Base-by-base conservation (phyloP, 2,797 vertebrate species). In the Pipistrellus pipistrellus region DNA sequence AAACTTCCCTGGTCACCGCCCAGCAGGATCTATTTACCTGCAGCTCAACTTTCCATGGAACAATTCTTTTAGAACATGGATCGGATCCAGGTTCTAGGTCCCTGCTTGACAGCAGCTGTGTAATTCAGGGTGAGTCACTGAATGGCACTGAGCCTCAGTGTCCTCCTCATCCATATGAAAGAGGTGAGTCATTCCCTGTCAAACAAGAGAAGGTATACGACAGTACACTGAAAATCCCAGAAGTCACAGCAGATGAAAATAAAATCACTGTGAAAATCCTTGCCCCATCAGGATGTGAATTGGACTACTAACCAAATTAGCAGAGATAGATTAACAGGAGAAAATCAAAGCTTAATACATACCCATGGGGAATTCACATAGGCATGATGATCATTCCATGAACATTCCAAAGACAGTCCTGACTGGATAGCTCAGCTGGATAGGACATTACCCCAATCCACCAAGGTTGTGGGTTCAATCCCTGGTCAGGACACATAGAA, bases 11-110 rank as follows among this genome's bases (percentile, higher is more conserved):
- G 15, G 41, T 62, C 14, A 41, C 73, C 0, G 2, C 38, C 48
- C 9, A 62, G 44, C 18, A 87, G 41, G 51, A 44, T 78, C 21
- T n/a, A 8, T 84, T 90, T 68, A 75, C 64, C 64, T 83, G 48
- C 18, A 83, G 51, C 35, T 89, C 71, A 90, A 32, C 48, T 90
- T 90, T 81, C 62, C 46, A 38, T 75, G 23, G 77, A 69, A 32
- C 27, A 44, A 85, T 94, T 95, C 64, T 88, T 59, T 92, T 78
- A 53, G 68, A 51, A 84, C 53, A 66, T 44, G 82, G 59, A 75
- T 46, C 3, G 18, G 13, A 83, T 62, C 77, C 68, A 73, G 51
- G 14, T 82, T 82, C 53, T 51, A 53, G 77, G 72, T 48, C 92
- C 69, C 44, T 55, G 32, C 38, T 62, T 87, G 51, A 64, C 72